Evolutionary conservation across 2,797 vertebrate genomes (phyloP).

Genomic region (Danio choprae): DNA sequence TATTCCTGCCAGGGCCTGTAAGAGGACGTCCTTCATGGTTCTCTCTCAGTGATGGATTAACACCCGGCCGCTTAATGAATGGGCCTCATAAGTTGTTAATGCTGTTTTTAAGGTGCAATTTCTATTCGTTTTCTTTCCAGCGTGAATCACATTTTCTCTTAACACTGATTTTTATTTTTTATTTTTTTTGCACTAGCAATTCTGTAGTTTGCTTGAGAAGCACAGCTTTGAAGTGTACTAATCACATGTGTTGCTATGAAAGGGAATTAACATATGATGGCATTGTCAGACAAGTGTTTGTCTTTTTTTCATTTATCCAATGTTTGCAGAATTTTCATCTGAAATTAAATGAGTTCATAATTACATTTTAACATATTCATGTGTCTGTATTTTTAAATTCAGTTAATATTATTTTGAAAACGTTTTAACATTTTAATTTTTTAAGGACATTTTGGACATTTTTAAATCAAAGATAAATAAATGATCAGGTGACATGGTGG

Average conservation of each 20-base stretch:
- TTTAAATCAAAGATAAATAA: no score
- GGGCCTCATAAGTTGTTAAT: slow-evolving; percentile 89
- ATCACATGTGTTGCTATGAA: background rate
- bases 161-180: slow-evolving; percentile 15
- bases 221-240: slow-evolving; percentile 72
- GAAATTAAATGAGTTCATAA: background rate
- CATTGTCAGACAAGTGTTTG: background rate
- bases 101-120: slow-evolving; percentile 92
- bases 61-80: slow-evolving; percentile 88
- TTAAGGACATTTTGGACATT: no score
- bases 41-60: slow-evolving; percentile 93
- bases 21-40: slow-evolving; percentile 93
- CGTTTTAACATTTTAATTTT: no score
- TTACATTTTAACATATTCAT: background rate
- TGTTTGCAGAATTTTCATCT: background rate
- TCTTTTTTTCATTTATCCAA: background rate
- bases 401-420: no score
- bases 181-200: slow-evolving; percentile 56
- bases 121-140: slow-evolving; percentile 88
- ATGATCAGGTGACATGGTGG: no score
- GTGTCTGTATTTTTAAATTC: no score
- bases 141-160: slow-evolving; percentile 63
- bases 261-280: background rate
- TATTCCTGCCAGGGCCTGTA: slow-evolving; percentile 89
- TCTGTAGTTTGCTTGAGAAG: slow-evolving; percentile 78